These are phyloP conservation scores for Lagria hirta DNA, from an alignment of 2,888 invertebrate genomes.

Conservation along the genomic window DNA sequence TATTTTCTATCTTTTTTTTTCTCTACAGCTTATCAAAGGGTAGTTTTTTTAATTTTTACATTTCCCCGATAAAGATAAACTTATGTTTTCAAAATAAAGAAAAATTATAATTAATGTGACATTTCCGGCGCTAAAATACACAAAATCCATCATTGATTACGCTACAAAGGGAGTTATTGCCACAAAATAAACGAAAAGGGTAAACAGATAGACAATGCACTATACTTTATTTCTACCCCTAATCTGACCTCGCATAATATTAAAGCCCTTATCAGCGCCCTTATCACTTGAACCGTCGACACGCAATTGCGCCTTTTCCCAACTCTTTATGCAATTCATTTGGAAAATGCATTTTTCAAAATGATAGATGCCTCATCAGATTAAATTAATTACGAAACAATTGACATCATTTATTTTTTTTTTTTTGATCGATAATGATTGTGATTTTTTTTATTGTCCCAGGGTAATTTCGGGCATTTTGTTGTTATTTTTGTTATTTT, in stretches of 20 bases:
- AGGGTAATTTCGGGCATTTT: no score
- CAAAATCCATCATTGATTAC: slow-evolving; percentile 23
- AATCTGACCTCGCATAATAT: slow-evolving; percentile 43
- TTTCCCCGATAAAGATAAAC: no score
- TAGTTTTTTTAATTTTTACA: no score
- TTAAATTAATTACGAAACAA: slow-evolving; percentile 8
- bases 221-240: slow-evolving; percentile 30
- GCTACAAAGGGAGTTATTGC: slow-evolving; percentile 25
- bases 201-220: slow-evolving; percentile 26
- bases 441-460: no score
- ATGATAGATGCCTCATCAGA: slow-evolving; percentile 30
- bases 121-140: slow-evolving; percentile 11
- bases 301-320: slow-evolving; percentile 36
- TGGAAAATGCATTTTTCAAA: slow-evolving; percentile 38
- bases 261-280: slow-evolving; percentile 38
- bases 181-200: slow-evolving; percentile 30
- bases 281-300: slow-evolving; percentile 32
- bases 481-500: no score
- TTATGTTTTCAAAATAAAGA: no score
- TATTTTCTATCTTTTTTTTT: no score
- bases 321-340: slow-evolving; percentile 40
- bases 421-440: no score
- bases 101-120: slow-evolving; percentile 16
- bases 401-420: no score
- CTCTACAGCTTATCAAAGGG: no score